Percentiles rank a stretch among this genome's conserved stretches.
Evolutionary conservation across 2,113 vertebrate genomes (phyloP).

Genomic region (Isurus oxyrinchus): DNA sequence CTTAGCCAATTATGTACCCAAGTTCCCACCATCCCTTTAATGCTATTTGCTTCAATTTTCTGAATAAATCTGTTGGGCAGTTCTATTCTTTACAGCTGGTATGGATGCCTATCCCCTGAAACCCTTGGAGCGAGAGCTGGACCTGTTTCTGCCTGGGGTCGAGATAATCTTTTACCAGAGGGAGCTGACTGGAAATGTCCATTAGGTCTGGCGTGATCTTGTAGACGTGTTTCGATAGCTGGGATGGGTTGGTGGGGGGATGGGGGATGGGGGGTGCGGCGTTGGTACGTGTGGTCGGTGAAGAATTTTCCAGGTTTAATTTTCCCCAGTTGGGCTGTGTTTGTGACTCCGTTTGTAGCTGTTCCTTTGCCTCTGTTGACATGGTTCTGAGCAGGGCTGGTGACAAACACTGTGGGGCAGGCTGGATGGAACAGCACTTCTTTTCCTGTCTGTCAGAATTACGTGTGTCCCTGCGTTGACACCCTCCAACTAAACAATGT

Average conservation of each 20-base stretch:
- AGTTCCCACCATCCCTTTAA: not conserved
- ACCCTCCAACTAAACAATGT: not conserved
- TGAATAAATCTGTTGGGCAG: not conserved
- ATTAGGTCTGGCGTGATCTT: not conserved
- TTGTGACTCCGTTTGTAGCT: no score
- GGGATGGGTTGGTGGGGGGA: no score
- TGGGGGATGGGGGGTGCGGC: no score
- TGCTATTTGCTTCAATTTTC: not conserved
- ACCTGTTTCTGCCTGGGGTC: not conserved
- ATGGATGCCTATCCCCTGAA: not conserved
- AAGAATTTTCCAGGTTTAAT: not conserved
- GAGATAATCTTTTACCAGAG: not conserved
- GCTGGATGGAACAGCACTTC: not conserved
- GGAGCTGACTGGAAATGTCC: not conserved
- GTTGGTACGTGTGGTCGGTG: not conserved
- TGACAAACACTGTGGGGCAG: not conserved
- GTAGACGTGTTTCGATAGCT: not conserved
- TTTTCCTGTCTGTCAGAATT: not conserved
- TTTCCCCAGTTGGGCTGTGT: not conserved
- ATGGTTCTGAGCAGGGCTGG: not conserved
- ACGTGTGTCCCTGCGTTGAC: not conserved
- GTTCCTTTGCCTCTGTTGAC: not conserved
- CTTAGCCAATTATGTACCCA: not conserved
- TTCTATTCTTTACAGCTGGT: not conserved
- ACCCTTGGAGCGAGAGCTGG: not conserved